A percentile compares a stretch with the other conserved stretches of the same genome.
Conservation (phyloP, 2,113 vertebrate species). For the Vulpes ferrilata region DNA sequence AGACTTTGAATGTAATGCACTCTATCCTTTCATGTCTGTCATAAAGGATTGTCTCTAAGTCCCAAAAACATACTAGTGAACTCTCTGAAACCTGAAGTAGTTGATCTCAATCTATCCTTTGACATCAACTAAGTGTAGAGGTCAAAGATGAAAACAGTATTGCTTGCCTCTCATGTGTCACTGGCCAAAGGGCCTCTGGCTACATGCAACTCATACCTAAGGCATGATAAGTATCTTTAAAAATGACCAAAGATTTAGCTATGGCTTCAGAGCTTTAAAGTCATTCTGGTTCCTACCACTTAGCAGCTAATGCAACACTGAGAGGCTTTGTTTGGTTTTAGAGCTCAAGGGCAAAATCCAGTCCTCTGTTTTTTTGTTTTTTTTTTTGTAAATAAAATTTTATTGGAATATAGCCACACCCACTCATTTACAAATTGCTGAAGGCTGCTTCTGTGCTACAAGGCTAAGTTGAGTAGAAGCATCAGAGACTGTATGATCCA, state of each 20-base stretch:
- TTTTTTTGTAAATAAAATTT: neutral
- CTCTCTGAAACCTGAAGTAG: neutral
- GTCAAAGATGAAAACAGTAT: slow-evolving; percentile 38
- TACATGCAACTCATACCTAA: neutral
- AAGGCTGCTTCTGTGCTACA: neutral
- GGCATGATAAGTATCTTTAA: neutral
- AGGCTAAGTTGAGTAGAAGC: neutral
- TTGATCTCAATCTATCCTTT: neutral
- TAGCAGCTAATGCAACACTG: neutral
- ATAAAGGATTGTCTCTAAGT: slow-evolving; percentile 51
- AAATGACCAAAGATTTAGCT: neutral
- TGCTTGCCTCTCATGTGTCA: neutral
- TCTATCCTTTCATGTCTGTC: slow-evolving; percentile 65
- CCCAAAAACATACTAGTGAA: slow-evolving; percentile 1
- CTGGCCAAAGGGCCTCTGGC: neutral
- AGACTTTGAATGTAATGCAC: slow-evolving; percentile 2
- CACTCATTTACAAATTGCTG: neutral
- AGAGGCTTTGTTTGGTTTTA: neutral
- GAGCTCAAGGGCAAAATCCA: neutral
- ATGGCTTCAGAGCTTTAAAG: neutral
- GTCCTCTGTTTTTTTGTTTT: neutral
- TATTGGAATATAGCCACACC: neutral
- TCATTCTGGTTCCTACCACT: neutral
- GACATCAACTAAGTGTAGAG: neutral
- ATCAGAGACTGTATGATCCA: neutral